Percentiles rank a stretch among this genome's conserved stretches.
phyloP scores from a whole-genome alignment of 2,797 vertebrate species.

The Enteromius unitaeniatus region DNA sequence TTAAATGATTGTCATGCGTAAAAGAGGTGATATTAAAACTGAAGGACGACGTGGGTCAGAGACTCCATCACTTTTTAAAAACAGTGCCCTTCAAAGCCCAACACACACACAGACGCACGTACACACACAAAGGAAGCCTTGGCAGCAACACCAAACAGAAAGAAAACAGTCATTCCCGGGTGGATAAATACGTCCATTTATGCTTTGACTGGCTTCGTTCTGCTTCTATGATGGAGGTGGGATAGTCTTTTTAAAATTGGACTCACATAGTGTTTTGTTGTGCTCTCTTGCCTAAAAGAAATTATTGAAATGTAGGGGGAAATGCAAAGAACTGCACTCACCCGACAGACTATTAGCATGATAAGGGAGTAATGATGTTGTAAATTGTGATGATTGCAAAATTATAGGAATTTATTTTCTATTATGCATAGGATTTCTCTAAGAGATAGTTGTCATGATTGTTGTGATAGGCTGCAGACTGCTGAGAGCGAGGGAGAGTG shows the following conservation, averaged over 20 bases:
- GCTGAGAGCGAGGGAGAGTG: conserved; percentile 43
- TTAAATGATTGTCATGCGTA: neutral
- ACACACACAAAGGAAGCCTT: conserved; percentile 53
- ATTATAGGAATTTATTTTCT: conserved; percentile 39
- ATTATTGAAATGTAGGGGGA: conserved; percentile 27
- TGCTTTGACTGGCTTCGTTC: conserved; percentile 71
- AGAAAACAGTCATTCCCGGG: conserved; percentile 60
- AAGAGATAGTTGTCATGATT: conserved; percentile 59
- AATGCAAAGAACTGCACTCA: conserved; percentile 25
- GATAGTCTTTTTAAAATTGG: conserved; percentile 67
- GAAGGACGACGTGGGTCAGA: conserved; percentile 55
- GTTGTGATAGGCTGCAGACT: conserved; percentile 53
- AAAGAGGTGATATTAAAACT: conserved; percentile 16
- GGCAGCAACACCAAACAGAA: conserved; percentile 39
- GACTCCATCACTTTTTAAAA: conserved; percentile 43
- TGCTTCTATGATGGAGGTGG: conserved; percentile 72
- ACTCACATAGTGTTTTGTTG: conserved; percentile 66
- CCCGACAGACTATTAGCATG: conserved; percentile 27
- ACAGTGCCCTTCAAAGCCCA: conserved; percentile 37
- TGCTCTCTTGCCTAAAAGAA: conserved; percentile 33
- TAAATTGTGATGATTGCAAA: conserved; percentile 32
- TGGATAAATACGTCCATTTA: conserved; percentile 77
- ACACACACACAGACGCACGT: conserved; percentile 43
- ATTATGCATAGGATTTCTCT: conserved; percentile 61
- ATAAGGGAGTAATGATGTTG: conserved; percentile 31